Conservation (phyloP, 2,797 vertebrate species). For the Alcedo atthis region DNA sequence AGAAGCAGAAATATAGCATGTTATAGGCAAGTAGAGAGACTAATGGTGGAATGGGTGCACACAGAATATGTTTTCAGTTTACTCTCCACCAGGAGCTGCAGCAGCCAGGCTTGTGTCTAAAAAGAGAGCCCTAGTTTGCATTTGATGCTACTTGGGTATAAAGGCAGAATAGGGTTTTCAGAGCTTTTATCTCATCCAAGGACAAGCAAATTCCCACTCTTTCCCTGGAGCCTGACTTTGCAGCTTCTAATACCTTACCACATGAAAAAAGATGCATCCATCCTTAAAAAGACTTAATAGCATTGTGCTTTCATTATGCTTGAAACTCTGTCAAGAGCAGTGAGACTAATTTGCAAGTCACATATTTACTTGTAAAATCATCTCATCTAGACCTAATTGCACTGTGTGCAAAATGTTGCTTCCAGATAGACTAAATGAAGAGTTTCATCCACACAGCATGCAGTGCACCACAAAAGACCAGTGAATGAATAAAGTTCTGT, state of each 20-base stretch:
- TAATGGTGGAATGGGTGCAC: not conserved
- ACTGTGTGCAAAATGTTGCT: not conserved
- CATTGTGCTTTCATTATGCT: not conserved
- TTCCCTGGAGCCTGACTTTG: not conserved
- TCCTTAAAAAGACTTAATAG: not conserved
- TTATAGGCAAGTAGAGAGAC: not conserved
- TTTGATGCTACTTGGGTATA: not conserved
- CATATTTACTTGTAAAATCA: not conserved
- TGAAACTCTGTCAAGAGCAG: not conserved
- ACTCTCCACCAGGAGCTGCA: not conserved
- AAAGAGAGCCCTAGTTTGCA: not conserved
- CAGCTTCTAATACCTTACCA: not conserved
- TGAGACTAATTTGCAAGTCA: not conserved
- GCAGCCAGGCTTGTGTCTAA: not conserved
- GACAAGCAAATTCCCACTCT: not conserved
- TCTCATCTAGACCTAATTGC: not conserved
- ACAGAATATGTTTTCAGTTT: not conserved
- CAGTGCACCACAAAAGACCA: not conserved
- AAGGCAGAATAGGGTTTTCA: not conserved
- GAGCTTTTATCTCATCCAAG: not conserved
- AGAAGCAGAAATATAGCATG: not conserved
- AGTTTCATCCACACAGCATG: not conserved
- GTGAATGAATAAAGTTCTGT: not conserved
- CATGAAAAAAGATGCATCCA: not conserved
- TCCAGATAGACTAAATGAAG: not conserved